These are phyloP conservation scores for Barypeithes pellucidus DNA, from an alignment of 2,888 invertebrate genomes.

Conservation along the genomic window DNA sequence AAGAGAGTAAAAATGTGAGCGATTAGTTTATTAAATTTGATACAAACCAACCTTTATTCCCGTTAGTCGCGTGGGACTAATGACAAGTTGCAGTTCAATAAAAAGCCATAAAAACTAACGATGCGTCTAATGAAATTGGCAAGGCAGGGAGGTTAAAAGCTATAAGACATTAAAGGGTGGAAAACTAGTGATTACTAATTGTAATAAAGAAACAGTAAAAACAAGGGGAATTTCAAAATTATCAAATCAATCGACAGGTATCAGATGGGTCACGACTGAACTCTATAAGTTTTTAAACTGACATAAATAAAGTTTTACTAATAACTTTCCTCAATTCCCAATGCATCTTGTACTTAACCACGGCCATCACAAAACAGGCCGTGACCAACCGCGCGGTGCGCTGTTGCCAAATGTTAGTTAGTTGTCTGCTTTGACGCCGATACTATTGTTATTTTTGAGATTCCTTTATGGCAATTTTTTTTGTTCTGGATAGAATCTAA, in stretches of 20 bases:
- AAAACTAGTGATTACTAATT: background rate
- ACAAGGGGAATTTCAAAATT: background rate
- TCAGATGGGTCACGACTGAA: background rate
- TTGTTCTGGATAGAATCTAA: too few relatives aligned
- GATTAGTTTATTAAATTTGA: background rate
- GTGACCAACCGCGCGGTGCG: too few relatives aligned
- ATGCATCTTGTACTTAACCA: too few relatives aligned
- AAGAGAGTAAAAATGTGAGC: background rate
- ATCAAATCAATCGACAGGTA: background rate
- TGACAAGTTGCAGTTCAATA: conserved; percentile 50
- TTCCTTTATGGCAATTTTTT: too few relatives aligned
- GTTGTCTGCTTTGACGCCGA: too few relatives aligned
- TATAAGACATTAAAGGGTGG: conserved; percentile 20
- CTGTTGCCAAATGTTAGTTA: too few relatives aligned
- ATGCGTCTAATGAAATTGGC: conserved; percentile 54
- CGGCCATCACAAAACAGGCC: too few relatives aligned
- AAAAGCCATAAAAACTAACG: conserved; percentile 56
- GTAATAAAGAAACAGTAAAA: background rate
- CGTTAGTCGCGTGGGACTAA: conserved; percentile 24
- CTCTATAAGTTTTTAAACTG: too few relatives aligned
- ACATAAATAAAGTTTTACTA: too few relatives aligned
- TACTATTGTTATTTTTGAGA: too few relatives aligned
- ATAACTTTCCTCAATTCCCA: too few relatives aligned
- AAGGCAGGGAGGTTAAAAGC: conserved; percentile 49
- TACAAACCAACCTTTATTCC: conserved; percentile 6